Evolutionary conservation across 2,797 vertebrate genomes (phyloP).

Genomic region (Scarus forsteni): DNA sequence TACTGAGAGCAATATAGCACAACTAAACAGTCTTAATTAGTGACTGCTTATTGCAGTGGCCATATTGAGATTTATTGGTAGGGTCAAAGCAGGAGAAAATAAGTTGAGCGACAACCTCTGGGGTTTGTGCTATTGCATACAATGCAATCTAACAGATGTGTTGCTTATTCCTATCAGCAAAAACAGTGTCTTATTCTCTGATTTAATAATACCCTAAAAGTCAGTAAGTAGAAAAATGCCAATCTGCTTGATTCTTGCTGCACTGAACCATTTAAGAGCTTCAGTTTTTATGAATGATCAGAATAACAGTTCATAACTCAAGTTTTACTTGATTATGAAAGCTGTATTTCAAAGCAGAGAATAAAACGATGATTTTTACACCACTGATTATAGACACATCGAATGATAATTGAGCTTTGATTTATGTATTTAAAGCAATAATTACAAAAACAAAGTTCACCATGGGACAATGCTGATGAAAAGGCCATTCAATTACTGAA

Average conservation of each 20-base stretch:
- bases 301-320: neutral
- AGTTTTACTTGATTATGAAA: constrained; percentile 10
- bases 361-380: constrained; percentile 2
- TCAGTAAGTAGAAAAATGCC: neutral
- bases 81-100: too few species aligned
- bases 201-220: neutral
- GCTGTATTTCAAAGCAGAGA: constrained; percentile 26
- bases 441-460: constrained; percentile 58
- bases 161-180: too few species aligned
- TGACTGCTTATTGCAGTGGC: too few species aligned
- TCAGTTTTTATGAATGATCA: neutral
- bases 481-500: constrained; percentile 71
- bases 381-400: constrained; percentile 40
- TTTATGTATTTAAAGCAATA: constrained; percentile 62
- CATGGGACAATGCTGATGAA: constrained; percentile 62
- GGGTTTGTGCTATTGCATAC: neutral
- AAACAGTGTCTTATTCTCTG: too few species aligned
- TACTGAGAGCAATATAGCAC: too few species aligned
- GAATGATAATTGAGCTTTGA: constrained; percentile 54
- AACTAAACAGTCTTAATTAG: too few species aligned
- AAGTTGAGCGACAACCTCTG: too few species aligned
- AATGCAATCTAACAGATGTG: neutral
- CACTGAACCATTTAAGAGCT: neutral
- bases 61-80: too few species aligned
- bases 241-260: constrained; percentile 6